Evolutionary conservation across 2,113 vertebrate genomes (phyloP).

Genomic region (Oncorhynchus clarkii): DNA sequence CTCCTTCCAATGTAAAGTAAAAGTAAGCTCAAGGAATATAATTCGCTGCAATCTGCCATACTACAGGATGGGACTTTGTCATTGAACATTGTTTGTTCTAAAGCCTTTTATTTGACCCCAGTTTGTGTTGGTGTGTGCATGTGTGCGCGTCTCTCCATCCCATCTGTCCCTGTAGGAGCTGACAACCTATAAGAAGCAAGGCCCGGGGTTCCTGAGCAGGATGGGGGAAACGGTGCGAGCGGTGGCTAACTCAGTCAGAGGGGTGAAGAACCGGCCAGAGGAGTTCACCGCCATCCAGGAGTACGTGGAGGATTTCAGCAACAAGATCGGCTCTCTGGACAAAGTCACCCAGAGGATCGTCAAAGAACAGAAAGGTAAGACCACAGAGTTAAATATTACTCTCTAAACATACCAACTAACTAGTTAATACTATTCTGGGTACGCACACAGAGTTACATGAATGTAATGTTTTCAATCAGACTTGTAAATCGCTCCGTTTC

Average conservation of each 20-base stretch:
- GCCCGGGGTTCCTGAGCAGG: slow-evolving; percentile 84
- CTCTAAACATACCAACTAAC: no score
- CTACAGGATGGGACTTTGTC: no score
- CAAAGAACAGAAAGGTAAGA: slow-evolving; percentile 87
- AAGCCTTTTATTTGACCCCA: no score
- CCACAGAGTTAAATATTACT: not conserved
- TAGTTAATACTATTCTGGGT: no score
- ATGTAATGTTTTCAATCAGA: no score
- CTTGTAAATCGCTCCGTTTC: no score
- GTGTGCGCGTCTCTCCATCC: no score
- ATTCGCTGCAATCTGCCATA: no score
- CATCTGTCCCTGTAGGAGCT: slow-evolving; percentile 77
- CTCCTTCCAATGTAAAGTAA: no score
- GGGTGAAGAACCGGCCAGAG: slow-evolving; percentile 83
- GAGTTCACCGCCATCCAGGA: slow-evolving; percentile 83
- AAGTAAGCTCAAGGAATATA: no score
- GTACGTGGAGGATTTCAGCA: slow-evolving; percentile 85
- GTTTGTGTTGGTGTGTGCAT: no score
- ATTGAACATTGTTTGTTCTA: no score
- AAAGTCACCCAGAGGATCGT: slow-evolving; percentile 91
- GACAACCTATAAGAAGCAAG: slow-evolving; percentile 85
- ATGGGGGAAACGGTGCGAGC: slow-evolving; percentile 90
- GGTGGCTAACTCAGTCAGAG: slow-evolving; percentile 83
- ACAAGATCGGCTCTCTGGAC: slow-evolving; percentile 85
- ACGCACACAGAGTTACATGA: not conserved